Evolutionary conservation across 2,113 vertebrate genomes (phyloP), one percentile per base, ranked within the genome.

Genomic region (Dasyornis broadbenti): DNA sequence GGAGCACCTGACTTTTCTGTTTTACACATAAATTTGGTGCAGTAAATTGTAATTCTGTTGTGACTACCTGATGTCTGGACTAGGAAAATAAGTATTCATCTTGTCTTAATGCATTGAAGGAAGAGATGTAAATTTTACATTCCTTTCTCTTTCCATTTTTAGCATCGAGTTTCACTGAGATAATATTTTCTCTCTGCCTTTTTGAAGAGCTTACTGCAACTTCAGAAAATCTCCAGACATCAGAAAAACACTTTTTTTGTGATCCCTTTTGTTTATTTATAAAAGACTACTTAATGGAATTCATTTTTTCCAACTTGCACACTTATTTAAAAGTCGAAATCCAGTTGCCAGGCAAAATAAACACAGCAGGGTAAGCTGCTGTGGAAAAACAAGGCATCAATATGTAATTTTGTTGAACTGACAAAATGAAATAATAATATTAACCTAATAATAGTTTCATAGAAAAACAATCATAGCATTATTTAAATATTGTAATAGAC

Each of bases 241-340:
- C 44, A 92, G 59, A 90, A 91, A 94, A 91, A 10, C 33, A 26
- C 11, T 72, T 76, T 76, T 76, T 92, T 66, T 77, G 68, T 86
- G 54, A 75, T 96, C 13, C 10, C 52, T 87, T 84, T 95, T 92
- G 76, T 95, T 96, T 95, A 68, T 87, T 92, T 95, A 84, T 84
- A 57, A 61, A 94, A 80, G 35, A 90, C 60, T 94, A 28, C 40
- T 89, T 97, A 94, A 95, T 89, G 47, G 71, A 63, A 71, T 96
- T 96, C 64, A 63, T 89, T 95, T 27, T 95, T 96, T 95, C 35
- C 33, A 82, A 37, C 33, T 82, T 63, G 50, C 28, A 71, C 59
- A 6, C 54, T 94, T 92, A 71, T 70, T 96, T 95, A 88, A 93
- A 79, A 93, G 44, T 81, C 1, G 4, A 81, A 94, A 68, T 91